Evolutionary conservation across 2,797 vertebrate genomes (phyloP).

Genomic region (Streptopelia turtur): DNA sequence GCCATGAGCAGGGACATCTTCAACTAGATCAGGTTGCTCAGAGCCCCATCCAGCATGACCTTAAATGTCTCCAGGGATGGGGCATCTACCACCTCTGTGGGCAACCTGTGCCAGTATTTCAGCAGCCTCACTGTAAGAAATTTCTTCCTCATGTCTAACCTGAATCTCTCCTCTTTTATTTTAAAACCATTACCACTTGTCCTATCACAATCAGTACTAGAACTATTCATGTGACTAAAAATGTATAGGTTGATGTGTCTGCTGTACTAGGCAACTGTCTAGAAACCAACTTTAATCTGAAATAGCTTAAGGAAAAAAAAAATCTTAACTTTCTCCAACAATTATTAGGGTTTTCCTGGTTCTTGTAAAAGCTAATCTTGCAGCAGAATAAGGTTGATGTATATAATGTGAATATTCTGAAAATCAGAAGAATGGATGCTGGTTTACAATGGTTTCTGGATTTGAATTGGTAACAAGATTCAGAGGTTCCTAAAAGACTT

Average conservation of each 20-base stretch:
- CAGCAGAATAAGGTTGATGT: not conserved
- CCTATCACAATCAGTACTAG: not conserved
- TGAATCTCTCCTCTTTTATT: no score
- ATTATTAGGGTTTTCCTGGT: fast-evolving
- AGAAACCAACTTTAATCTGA: not conserved
- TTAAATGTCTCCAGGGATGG: no score
- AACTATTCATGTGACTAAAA: not conserved
- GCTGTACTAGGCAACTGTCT: not conserved
- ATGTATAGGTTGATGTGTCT: not conserved
- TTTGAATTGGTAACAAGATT: not conserved
- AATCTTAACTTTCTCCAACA: not conserved
- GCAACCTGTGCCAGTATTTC: no score
- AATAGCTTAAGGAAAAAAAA: not conserved
- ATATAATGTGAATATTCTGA: not conserved
- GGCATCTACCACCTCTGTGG: no score
- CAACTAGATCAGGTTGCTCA: no score
- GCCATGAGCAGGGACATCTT: no score
- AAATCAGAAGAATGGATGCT: not conserved
- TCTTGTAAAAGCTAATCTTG: not conserved
- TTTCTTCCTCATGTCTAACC: no score
- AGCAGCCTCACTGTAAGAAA: no score
- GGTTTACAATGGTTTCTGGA: not conserved
- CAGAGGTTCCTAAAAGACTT: not conserved
- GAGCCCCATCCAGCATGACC: no score
- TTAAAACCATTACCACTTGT: no score